phyloP scores from a whole-genome alignment of 2,888 invertebrate genomes.

The Mermis nigrescens region DNA sequence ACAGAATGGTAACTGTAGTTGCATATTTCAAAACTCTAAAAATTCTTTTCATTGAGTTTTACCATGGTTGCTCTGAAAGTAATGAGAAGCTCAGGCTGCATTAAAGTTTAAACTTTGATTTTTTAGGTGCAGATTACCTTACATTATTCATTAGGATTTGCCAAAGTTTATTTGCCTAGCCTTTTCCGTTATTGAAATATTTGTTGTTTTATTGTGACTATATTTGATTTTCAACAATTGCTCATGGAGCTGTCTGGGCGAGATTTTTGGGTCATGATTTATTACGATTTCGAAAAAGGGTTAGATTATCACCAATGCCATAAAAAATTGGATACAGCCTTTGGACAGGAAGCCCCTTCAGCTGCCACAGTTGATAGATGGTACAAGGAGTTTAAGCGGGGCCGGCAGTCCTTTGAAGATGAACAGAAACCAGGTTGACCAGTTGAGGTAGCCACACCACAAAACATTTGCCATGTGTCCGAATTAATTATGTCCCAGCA shows the following conservation, averaged over 20 bases:
- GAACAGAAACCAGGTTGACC: neutral
- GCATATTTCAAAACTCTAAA: too few species aligned
- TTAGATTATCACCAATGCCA: neutral
- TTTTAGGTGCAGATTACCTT: too few species aligned
- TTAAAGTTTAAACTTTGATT: too few species aligned
- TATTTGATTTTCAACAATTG: too few species aligned
- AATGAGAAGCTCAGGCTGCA: too few species aligned
- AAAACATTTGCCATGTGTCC: neutral
- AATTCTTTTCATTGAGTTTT: too few species aligned
- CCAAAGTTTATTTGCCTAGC: too few species aligned
- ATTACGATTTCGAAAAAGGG: neutral
- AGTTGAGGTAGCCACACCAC: neutral
- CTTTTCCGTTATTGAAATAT: too few species aligned
- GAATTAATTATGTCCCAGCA: neutral
- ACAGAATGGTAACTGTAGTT: too few species aligned
- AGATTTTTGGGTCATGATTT: neutral
- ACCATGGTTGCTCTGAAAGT: too few species aligned
- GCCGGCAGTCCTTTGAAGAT: conserved; percentile 1
- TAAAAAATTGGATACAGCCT: neutral
- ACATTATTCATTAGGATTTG: too few species aligned
- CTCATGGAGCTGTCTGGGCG: neutral
- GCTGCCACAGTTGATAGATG: neutral
- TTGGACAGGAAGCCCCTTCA: neutral
- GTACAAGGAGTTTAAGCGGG: neutral
- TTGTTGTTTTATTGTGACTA: too few species aligned